Percentiles rank a stretch among this genome's conserved stretches.
Conservation (phyloP, 2,113 vertebrate species). For the Ctenomys sociabilis region DNA sequence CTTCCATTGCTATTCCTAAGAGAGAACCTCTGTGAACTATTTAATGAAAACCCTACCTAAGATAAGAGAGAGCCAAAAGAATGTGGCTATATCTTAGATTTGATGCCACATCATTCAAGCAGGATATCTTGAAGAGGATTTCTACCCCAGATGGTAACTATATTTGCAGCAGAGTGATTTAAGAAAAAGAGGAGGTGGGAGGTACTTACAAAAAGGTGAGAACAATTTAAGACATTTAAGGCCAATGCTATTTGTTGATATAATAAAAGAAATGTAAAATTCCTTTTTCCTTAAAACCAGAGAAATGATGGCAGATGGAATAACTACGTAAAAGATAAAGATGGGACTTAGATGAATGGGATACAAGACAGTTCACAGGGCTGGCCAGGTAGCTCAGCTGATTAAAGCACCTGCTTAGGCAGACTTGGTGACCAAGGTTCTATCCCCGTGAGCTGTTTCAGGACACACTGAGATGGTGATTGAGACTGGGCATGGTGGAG, state of each 20-base stretch:
- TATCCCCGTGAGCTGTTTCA: too few relatives aligned
- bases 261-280: not conserved
- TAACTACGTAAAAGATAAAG: not conserved
- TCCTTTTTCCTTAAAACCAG: not conserved
- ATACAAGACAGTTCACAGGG: not conserved
- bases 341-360: not conserved
- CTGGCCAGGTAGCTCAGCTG: too few relatives aligned
- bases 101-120: not conserved
- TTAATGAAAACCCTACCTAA: slow-evolving; percentile 13
- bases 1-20: not conserved
- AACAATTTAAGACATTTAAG: not conserved
- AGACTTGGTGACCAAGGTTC: too few relatives aligned
- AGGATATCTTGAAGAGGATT: not conserved
- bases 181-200: not conserved
- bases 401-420: too few relatives aligned
- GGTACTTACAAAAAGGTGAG: not conserved
- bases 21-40: not conserved
- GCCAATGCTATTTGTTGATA: not conserved
- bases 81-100: not conserved
- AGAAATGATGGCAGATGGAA: not conserved
- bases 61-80: not conserved
- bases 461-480: too few relatives aligned
- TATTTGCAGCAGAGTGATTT: not conserved
- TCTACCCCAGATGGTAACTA: not conserved
- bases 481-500: too few relatives aligned